phyloP scores from a whole-genome alignment of 2,113 vertebrate species.

The Pan troglodytes region NHGRI_mPanTro3-v2.1_pri NC_072403.2:57999501-58000000 shows the following conservation, averaged over 20 bases:
- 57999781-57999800: background rate
- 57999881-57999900: background rate
- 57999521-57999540: constrained; percentile 46
- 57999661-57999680: background rate
- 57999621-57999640: background rate
- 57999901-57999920: background rate
- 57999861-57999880: background rate
- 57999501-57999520: background rate
- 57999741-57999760: background rate
- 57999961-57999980: rapidly evolving
- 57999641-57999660: rapidly evolving
- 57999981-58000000: background rate
- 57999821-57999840: background rate
- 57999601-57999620: background rate
- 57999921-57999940: too few species aligned
- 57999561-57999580: constrained; percentile 46
- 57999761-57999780: background rate
- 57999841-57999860: background rate
- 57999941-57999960: too few species aligned
- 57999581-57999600: background rate
- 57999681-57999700: background rate
- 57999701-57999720: background rate
- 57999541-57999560: background rate
- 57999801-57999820: background rate
- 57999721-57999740: background rate